Base-by-base conservation (phyloP, 2,888 invertebrate species). In the Euspilapteryx auroguttella region DNA sequence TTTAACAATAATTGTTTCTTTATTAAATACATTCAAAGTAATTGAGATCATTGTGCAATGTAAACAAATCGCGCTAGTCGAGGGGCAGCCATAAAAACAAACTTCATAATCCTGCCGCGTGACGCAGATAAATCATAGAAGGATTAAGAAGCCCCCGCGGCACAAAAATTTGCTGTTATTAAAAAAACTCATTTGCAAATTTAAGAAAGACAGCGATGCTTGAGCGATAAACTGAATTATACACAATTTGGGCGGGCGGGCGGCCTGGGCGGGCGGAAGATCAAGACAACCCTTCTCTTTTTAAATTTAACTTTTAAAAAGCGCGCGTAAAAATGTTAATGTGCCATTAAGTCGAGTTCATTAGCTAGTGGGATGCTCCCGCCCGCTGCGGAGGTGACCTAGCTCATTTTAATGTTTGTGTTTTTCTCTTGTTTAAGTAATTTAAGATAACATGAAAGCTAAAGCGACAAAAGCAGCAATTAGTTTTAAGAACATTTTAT, bases 181-280 rank as follows among this genome's bases (percentile, higher is more conserved):
- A 73, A 71, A 73, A 71, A 71, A 69, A 68, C 63, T 69, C 68
- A 71, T 73, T 71, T 66, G 63, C 69, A 68, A 71, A 71, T 71
- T 71, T 62, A 26, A 50, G 52, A 63, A 65, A 69, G 68, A 71
- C 69, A 65, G 68, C 63, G 63, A 68, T 73, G 63, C 63, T 64
- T 63, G 57, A 61, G 57, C 55, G 64, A 68, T 71, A 68, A 68
- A 71, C 52, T 61, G 63, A 61, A 66, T 71, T 65, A 65, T 69
- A 65, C 59, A 42, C 52, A 53, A 54, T 55, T 53, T 48, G 40
- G 34, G 37, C 40, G 42, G 49, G 53, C 57, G n/a, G n/a, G n/a
- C n/a, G n/a, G n/a, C 51, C 51, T 45, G 43, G 47, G 44, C 49
- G 44, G 47, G 10, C 42, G 45, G 48, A 45, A 48, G n/a, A n/a